Evolutionary conservation across 2,113 vertebrate species (phyloP).

Genomic region (Rhombomys opimus): DNA sequence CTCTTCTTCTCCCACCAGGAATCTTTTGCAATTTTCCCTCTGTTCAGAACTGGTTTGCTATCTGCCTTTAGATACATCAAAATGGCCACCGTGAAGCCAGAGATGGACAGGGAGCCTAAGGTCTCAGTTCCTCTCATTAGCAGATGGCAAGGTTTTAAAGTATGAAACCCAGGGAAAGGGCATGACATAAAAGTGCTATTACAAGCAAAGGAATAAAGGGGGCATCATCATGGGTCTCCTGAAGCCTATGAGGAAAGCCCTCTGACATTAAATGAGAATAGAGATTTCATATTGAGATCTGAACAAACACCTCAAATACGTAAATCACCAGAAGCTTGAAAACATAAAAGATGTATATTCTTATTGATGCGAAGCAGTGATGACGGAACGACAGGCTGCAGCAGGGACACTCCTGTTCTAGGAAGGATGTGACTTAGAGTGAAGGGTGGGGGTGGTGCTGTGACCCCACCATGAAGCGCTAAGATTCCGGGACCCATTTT

Average conservation of each 20-base stretch:
- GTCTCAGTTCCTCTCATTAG: not conserved
- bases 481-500: not conserved
- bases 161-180: not conserved
- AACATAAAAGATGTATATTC: not conserved
- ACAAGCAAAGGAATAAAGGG: not conserved
- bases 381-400: not conserved
- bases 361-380: not conserved
- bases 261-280: not conserved
- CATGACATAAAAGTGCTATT: not conserved
- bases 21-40: not conserved
- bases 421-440: not conserved
- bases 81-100: not conserved
- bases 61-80: not conserved
- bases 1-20: not conserved
- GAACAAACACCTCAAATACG: not conserved
- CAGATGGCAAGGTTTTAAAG: not conserved
- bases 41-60: not conserved
- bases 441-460: not conserved
- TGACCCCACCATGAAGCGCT: not conserved
- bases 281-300: not conserved
- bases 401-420: not conserved
- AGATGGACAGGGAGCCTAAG: not conserved
- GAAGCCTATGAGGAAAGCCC: not conserved
- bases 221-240: not conserved
- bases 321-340: not conserved